phyloP scores from a whole-genome alignment of 2,888 invertebrate species.

The Endomychus coccineus region DNA sequence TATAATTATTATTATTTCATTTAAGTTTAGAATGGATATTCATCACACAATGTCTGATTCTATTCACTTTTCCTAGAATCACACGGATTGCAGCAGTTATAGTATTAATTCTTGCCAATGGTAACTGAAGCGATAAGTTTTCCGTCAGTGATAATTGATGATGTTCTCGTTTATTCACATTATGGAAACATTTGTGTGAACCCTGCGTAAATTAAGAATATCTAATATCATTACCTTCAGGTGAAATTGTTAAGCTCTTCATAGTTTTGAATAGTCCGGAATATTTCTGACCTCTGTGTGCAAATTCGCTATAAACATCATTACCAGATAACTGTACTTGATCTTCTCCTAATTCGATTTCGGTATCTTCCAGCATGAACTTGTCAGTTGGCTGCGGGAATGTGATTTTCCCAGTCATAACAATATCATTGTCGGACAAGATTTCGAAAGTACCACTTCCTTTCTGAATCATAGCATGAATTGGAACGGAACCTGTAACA shows the following conservation, averaged over 20 bases:
- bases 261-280: conserved; percentile 34
- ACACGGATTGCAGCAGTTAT: no score
- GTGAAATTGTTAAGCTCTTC: conserved; percentile 32
- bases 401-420: conserved; percentile 63
- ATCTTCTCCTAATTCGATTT: conserved; percentile 41
- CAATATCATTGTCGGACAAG: conserved; percentile 51
- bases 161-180: no score
- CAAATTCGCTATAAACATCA: conserved; percentile 64
- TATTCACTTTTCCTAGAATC: no score
- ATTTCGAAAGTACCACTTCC: conserved; percentile 42
- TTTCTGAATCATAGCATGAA: conserved; percentile 40
- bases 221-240: no score
- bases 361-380: conserved; percentile 47
- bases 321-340: conserved; percentile 50
- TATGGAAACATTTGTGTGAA: no score
- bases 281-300: conserved; percentile 59
- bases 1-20: no score
- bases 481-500: conserved; percentile 35
- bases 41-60: no score
- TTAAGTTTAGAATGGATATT: no score
- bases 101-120: no score
- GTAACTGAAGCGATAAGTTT: no score
- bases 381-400: conserved; percentile 51
- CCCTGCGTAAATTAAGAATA: no score
- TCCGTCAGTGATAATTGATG: no score